Evolutionary conservation across 2,113 vertebrate species (phyloP).

Genomic region (Neopipo cinnamomea): DNA sequence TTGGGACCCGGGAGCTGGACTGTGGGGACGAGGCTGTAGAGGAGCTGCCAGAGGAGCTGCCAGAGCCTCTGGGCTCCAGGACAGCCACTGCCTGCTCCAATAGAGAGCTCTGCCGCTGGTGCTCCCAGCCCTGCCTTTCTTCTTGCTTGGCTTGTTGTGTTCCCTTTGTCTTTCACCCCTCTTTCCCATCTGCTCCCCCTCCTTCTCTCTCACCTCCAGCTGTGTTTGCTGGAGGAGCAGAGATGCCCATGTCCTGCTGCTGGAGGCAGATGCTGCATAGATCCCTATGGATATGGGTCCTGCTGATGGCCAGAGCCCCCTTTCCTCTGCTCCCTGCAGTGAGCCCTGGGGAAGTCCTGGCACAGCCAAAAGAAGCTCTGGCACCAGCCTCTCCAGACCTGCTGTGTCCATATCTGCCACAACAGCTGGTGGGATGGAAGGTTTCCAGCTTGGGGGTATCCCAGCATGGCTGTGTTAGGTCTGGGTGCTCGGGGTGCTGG

Average conservation of each 20-base stretch:
- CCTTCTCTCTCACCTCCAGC: not conserved
- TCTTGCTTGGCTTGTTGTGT: rapidly evolving
- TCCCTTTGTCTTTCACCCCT: not conserved
- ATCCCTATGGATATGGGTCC: not conserved
- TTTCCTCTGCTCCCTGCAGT: rapidly evolving
- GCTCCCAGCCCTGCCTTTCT: not conserved
- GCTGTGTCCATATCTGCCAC: not conserved
- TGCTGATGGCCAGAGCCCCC: not conserved
- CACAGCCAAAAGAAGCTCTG: not conserved
- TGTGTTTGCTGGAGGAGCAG: not conserved
- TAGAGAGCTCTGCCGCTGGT: rapidly evolving
- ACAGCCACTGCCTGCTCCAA: not conserved
- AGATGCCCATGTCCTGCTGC: not conserved
- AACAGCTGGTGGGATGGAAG: rapidly evolving
- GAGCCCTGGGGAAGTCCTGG: not conserved
- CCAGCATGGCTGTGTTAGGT: rapidly evolving
- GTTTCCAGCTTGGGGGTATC: not conserved
- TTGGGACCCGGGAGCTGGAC: not conserved
- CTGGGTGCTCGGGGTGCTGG: rapidly evolving
- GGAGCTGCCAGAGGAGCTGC: not conserved
- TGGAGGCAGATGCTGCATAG: not conserved
- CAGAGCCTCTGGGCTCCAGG: not conserved
- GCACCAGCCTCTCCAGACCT: not conserved
- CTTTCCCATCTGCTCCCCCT: not conserved
- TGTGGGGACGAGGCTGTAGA: not conserved